A percentile compares a stretch with the other conserved stretches of the same genome.
These are phyloP conservation scores for Ciconia maguari DNA, from an alignment of 2,113 vertebrate species.

Conservation along the genomic window DNA sequence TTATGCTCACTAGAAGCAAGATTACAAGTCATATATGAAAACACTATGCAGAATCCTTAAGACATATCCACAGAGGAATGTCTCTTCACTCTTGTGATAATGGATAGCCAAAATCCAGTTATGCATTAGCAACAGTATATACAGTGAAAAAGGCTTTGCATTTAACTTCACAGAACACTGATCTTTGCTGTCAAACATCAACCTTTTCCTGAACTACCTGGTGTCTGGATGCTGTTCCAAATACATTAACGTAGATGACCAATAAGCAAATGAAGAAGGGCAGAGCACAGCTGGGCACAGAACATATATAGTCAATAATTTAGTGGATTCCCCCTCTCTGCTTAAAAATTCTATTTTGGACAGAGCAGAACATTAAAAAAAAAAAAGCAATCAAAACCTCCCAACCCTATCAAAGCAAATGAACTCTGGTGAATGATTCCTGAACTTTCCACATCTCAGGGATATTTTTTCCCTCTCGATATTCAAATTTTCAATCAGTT, in stretches of 20 bases:
- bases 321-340: not conserved
- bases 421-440: not conserved
- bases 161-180: not conserved
- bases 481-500: not conserved
- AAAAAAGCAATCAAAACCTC: not conserved
- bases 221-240: not conserved
- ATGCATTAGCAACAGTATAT: not conserved
- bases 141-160: not conserved
- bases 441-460: not conserved
- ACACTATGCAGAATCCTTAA: not conserved
- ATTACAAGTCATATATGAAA: not conserved
- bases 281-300: not conserved
- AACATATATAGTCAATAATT: not conserved
- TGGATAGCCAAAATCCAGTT: not conserved
- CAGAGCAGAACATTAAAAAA: not conserved
- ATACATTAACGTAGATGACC: not conserved
- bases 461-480: not conserved
- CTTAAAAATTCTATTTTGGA: not conserved
- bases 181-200: not conserved
- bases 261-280: not conserved
- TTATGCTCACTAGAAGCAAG: not conserved
- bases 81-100: not conserved
- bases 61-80: not conserved
- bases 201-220: not conserved
- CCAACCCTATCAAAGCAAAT: not conserved